Base-by-base conservation (phyloP, 2,797 vertebrate species). In the Vultur gryphus region DNA sequence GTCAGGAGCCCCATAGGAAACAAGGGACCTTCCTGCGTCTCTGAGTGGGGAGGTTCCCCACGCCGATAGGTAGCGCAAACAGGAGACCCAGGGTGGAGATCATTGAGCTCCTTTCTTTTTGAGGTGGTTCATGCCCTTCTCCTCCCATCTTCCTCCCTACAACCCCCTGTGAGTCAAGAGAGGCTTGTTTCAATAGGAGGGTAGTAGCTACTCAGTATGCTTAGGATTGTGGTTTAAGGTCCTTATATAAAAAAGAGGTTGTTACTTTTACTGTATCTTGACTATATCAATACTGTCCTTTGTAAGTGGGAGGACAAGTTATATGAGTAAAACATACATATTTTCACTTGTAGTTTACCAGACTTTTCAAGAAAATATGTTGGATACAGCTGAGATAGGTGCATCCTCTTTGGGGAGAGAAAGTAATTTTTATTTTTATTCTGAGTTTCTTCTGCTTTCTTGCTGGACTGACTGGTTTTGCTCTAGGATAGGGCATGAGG, bases 41-140 rank as follows among this genome's bases (percentile, higher is more conserved):
- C 3, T 2, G n/a, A 17, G 11, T 0, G 0, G 16, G 78, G 16
- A 83, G 31, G 12, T 48, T 87, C 79, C 29, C 16, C 13, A 3
- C 0, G 0, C 24, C 2, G 3, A 3, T 70, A 19, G 10, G 19
- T 13, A 13, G 33, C 66, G 4, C 18, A 43, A 65, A 18, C 7
- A n/a, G 55, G 58, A 89, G 26, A 51, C 9, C 7, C 16, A 15
- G 37, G 19, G 10, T 16, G 49, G 79, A 62, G 57, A 39, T 49
- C 26, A 12, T 1, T 54, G 35, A 66, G 25, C 29, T 55, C 55
- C 10, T 59, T 77, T 55, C 41, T 78, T 78, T 41, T 51, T 1
- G 1, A 43, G 25, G 37, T 43, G 10, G 33, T 90, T 79, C 35
- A 10, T 64, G 39, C 14, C 23, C 6, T 82, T 54, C 20, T 80